Base-by-base conservation (phyloP, 2,888 invertebrate genomes). In the Teleiodes luculella region DNA sequence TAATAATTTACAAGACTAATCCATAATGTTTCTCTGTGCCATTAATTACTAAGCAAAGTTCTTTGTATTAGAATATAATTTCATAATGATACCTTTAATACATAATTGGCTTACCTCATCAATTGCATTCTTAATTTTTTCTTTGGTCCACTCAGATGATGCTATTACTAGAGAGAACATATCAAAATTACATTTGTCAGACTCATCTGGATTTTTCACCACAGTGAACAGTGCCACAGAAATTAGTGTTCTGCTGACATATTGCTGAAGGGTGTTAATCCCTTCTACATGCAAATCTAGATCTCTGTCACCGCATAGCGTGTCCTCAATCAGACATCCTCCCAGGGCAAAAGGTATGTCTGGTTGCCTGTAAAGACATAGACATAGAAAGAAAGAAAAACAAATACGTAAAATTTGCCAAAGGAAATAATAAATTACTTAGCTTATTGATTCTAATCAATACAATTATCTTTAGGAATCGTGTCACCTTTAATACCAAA, bases 321-420 rank as follows among this genome's bases (percentile, higher is more conserved):
- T 79, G 56, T 85, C 89, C 57, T 88, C 86, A 11, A 89, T 78
- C 13, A 86, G 77, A 63, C 90, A 90, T 7, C 90, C 90, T 14
- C 86, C 90, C 37, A 90, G 67, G 3, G 90, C 90, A 66, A 80
- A 88, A 1, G 90, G 87, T 16, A 73, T 66, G 54, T 83, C 72
- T 28, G 83, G 80, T 67, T 90, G 90, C 1, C 90, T 90, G 70
- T 45, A 86, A 85, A 18, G 43, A 49, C n/a, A n/a, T n/a, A n/a
- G n/a, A n/a, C n/a, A n/a, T 54, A 57, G 8, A 16, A 20, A 56
- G 6, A 41, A 41, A 10, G 5, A 20, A 39, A 39, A 39, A 35
- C n/a, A n/a, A 35, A 2, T n/a, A 11, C n/a, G 1, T 11, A 35
- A 35, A 14, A 7, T 5, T 3, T 7, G 14, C 14, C 3, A 2